phyloP scores from a whole-genome alignment of 2,113 vertebrate species.

The Chloroceryle aenea region DNA sequence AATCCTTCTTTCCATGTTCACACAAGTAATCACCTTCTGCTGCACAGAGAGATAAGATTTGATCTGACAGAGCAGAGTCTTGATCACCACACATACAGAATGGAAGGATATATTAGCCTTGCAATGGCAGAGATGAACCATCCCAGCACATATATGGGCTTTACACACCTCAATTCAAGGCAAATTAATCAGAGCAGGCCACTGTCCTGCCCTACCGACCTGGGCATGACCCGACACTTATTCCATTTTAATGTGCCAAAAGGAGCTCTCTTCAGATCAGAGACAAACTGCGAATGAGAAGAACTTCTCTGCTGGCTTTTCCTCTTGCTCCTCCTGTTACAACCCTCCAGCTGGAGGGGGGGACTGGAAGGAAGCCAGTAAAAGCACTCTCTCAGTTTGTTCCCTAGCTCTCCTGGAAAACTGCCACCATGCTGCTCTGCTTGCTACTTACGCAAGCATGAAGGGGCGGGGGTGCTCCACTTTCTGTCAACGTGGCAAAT shows the following conservation, averaged over 20 bases:
- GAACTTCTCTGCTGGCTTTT: not conserved
- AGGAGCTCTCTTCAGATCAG: not conserved
- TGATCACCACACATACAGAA: not conserved
- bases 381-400: not conserved
- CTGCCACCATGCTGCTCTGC: not conserved
- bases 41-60: not conserved
- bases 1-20: not conserved
- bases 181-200: not conserved
- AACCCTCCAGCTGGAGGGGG: not conserved
- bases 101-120: not conserved
- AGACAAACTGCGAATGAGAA: not conserved
- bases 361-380: not conserved
- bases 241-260: not conserved
- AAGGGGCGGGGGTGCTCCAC: conserved; percentile 60
- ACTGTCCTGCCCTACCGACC: not conserved
- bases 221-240: fast-evolving
- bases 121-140: not conserved
- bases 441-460: conserved; percentile 56
- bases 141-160: not conserved
- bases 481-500: conserved; percentile 71
- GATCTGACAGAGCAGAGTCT: not conserved
- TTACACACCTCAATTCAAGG: not conserved
- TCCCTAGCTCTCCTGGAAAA: not conserved
- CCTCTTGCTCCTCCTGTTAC: not conserved
- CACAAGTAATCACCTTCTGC: not conserved